Evolutionary conservation across 2,888 invertebrate genomes (phyloP).

Genomic region (Pseudoips prasinana): DNA sequence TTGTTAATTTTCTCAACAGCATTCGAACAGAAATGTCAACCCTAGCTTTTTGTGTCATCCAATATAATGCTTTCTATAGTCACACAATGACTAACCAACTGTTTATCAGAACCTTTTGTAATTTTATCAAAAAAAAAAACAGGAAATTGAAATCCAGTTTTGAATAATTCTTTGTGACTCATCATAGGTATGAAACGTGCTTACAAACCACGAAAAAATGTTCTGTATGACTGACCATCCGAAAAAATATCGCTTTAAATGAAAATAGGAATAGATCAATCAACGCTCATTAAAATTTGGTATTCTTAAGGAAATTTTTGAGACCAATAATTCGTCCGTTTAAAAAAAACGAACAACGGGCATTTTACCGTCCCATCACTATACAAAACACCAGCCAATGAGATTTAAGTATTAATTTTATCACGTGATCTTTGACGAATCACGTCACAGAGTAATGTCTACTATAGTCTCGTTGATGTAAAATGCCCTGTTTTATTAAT

Average conservation of each 20-base stretch:
- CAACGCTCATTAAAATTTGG: slow-evolving; percentile 31
- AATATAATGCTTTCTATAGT: slow-evolving; percentile 22
- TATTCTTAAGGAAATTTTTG: slow-evolving; percentile 37
- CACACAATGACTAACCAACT: slow-evolving; percentile 19
- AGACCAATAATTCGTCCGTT: slow-evolving; percentile 42
- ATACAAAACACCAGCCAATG: slow-evolving; percentile 18
- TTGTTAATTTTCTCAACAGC: slow-evolving; percentile 10
- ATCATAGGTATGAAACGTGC: slow-evolving; percentile 10
- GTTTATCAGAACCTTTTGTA: slow-evolving; percentile 27
- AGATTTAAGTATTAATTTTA: slow-evolving; percentile 12
- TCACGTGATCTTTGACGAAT: slow-evolving; percentile 14
- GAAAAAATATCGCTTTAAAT: no score
- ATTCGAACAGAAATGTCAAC: slow-evolving; percentile 18
- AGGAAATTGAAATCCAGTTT: slow-evolving; percentile 62
- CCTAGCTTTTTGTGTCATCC: slow-evolving; percentile 13
- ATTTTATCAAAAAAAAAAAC: slow-evolving; percentile 49
- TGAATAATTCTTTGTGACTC: slow-evolving; percentile 28
- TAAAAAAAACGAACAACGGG: slow-evolving; percentile 10
- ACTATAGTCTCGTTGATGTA: slow-evolving; percentile 18
- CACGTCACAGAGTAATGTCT: slow-evolving; percentile 1
- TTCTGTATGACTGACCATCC: slow-evolving; percentile 19
- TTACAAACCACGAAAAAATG: slow-evolving; percentile 20
- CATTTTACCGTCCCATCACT: slow-evolving; percentile 30
- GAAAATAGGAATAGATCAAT: no score
- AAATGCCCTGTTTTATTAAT: slow-evolving; percentile 26